Evolutionary conservation across 1,140 invertebrate genomes (phyloP).

Genomic region (Conus ventricosus): DNA sequence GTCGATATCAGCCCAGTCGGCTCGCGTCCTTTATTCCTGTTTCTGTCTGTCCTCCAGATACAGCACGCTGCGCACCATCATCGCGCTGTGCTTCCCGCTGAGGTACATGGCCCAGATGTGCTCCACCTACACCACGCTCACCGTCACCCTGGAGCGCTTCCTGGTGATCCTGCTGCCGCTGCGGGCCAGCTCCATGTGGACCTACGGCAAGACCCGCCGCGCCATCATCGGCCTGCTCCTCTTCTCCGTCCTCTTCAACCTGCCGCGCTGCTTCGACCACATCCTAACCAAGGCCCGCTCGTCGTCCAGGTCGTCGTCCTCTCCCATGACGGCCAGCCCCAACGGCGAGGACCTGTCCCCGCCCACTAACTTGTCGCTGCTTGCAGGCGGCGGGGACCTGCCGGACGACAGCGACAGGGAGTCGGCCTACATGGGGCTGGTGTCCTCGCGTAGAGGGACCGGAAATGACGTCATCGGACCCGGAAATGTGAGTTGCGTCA

Average conservation of each 20-base stretch:
- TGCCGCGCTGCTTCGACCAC: constrained; percentile 46
- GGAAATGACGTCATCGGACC: background rate
- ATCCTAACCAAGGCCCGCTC: constrained; percentile 13
- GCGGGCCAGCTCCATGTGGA: constrained; percentile 43
- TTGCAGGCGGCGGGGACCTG: background rate
- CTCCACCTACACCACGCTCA: constrained; percentile 85
- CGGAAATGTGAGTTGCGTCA: background rate
- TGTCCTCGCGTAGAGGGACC: background rate
- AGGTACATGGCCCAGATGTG: constrained; percentile 84
- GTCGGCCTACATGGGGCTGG: background rate
- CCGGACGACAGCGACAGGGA: background rate
- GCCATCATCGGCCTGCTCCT: constrained; percentile 44
- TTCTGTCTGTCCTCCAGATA: constrained; percentile 80
- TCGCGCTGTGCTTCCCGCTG: constrained; percentile 76
- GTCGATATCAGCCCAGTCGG: too few relatives aligned
- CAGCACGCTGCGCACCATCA: constrained; percentile 72
- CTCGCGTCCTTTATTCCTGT: background rate
- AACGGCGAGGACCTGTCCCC: background rate
- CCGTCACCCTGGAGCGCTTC: constrained; percentile 30
- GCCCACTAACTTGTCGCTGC: background rate
- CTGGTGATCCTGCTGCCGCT: constrained; percentile 43
- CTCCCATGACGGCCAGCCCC: too few relatives aligned
- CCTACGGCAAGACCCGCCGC: constrained; percentile 41
- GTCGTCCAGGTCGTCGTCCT: background rate
- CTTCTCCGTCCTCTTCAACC: constrained; percentile 50